Percentiles rank a stretch among this genome's conserved stretches.
These are phyloP conservation scores for Zoanthus sociatus DNA, from an alignment of 92 coral and sea anemone genomes.

Conservation along the genomic window DNA sequence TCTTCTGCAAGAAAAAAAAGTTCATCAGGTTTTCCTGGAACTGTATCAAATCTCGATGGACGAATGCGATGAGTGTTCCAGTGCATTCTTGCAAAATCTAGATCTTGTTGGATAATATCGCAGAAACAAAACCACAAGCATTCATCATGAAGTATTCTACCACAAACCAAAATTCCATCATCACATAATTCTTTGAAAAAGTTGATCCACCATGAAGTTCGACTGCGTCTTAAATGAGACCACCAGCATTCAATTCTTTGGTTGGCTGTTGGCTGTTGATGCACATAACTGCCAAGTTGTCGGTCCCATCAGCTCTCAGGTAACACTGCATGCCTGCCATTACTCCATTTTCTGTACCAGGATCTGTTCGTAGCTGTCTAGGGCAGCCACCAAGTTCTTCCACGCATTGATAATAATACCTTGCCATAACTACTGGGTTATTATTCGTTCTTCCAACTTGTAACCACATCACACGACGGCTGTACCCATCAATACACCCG, in stretches of 20 bases:
- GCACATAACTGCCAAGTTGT: slow-evolving; percentile 22
- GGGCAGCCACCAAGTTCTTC: slow-evolving; percentile 66
- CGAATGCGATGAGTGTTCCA: no score
- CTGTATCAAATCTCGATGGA: slow-evolving; percentile 52
- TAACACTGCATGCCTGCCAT: slow-evolving; percentile 62
- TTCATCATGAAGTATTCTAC: not conserved
- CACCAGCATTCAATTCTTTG: slow-evolving; percentile 64
- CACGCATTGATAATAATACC: slow-evolving; percentile 46
- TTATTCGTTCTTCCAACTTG: slow-evolving; percentile 35
- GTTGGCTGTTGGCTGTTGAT: slow-evolving; percentile 60
- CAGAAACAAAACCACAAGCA: no score
- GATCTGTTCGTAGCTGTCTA: slow-evolving; percentile 58
- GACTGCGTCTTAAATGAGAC: slow-evolving; percentile 51
- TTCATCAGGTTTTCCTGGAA: not conserved
- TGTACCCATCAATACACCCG: slow-evolving; percentile 53
- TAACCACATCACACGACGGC: slow-evolving; percentile 19
- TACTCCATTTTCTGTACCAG: slow-evolving; percentile 63
- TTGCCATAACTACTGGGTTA: slow-evolving; percentile 49
- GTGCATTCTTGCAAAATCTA: no score
- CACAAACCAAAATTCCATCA: slow-evolving; percentile 31
- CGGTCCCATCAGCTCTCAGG: slow-evolving; percentile 56
- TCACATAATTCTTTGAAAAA: slow-evolving; percentile 57
- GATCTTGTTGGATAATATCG: no score
- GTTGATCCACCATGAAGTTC: slow-evolving; percentile 49
- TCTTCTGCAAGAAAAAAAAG: slow-evolving; percentile 40